A percentile compares a stretch with the other conserved stretches of the same genome.
Conservation (phyloP, 1,140 invertebrate genomes). For the Aphis craccivora region DNA sequence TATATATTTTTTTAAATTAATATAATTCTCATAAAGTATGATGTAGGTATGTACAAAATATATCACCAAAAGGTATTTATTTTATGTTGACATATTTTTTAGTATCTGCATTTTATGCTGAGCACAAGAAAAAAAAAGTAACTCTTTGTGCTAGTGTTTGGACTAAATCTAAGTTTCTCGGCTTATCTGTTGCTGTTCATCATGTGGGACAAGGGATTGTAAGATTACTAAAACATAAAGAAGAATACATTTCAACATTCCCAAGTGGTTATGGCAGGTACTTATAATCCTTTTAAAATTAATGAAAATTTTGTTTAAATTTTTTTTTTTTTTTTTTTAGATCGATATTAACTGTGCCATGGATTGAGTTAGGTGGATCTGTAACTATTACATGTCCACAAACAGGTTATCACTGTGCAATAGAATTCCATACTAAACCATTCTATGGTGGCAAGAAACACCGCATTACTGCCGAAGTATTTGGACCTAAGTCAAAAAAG, state of each 20-base stretch:
- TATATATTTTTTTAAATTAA: background rate
- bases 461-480: conserved; percentile 81
- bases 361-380: conserved; percentile 94
- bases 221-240: conserved; percentile 80
- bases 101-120: conserved; percentile 97
- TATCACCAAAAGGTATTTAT: background rate
- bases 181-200: conserved; percentile 91
- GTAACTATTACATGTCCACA: conserved; percentile 87
- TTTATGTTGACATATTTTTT: conserved; percentile 33
- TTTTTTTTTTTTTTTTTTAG: conserved; percentile 32
- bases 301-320: background rate
- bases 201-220: conserved; percentile 86
- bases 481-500: conserved; percentile 83
- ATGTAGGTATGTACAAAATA: background rate
- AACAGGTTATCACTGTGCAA: conserved; percentile 85
- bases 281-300: background rate
- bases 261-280: conserved; percentile 93
- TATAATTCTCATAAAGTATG: background rate
- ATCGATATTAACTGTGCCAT: conserved; percentile 73
- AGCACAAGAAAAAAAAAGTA: conserved; percentile 88
- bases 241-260: conserved; percentile 93
- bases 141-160: conserved; percentile 93
- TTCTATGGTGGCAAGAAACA: conserved; percentile 97
- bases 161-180: conserved; percentile 98
- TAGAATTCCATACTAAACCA: conserved; percentile 96